A percentile compares a stretch with the other conserved stretches of the same genome.
Evolutionary conservation across 2,797 vertebrate genomes (phyloP).

Genomic region (Oryzias dopingdopingensis): DNA sequence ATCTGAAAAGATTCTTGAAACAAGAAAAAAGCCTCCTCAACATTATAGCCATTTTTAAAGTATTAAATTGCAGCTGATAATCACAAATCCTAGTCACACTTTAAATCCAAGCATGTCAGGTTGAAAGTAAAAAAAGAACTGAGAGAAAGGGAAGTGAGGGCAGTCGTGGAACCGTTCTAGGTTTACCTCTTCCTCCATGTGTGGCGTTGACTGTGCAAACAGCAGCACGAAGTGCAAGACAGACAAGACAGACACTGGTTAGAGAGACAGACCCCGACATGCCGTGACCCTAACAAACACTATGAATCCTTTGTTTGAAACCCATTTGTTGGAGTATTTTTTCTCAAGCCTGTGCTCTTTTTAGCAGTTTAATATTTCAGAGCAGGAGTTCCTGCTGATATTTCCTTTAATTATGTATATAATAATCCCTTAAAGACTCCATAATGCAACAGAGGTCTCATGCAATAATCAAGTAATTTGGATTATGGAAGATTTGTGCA

Average conservation of each 20-base stretch:
- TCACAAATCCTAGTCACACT: conserved; percentile 2
- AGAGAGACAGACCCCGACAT: conserved; percentile 56
- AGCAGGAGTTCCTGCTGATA: background rate
- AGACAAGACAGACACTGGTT: conserved; percentile 60
- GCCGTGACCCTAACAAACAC: conserved; percentile 30
- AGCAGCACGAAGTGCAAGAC: conserved; percentile 84
- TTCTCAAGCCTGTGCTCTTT: background rate
- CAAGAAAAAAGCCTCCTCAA: no score
- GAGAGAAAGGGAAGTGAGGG: conserved; percentile 13
- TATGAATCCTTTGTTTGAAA: background rate
- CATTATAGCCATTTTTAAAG: no score
- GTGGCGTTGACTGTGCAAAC: conserved; percentile 93
- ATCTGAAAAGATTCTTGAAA: no score
- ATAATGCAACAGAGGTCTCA: background rate
- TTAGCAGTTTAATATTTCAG: conserved; percentile 1
- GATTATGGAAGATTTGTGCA: conserved; percentile 4
- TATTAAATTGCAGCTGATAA: no score
- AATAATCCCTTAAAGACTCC: conserved; percentile 3
- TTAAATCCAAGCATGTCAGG: conserved; percentile 35
- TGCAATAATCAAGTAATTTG: conserved; percentile 1
- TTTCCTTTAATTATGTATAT: conserved; percentile 8
- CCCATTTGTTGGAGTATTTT: background rate
- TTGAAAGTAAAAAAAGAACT: conserved; percentile 6
- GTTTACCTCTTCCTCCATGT: conserved; percentile 99
- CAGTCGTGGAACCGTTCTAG: conserved; percentile 39